Evolutionary conservation across 2,797 vertebrate genomes (phyloP), one percentile per base, ranked within the genome.

Genomic region (Aselliscus stoliczkanus): DNA sequence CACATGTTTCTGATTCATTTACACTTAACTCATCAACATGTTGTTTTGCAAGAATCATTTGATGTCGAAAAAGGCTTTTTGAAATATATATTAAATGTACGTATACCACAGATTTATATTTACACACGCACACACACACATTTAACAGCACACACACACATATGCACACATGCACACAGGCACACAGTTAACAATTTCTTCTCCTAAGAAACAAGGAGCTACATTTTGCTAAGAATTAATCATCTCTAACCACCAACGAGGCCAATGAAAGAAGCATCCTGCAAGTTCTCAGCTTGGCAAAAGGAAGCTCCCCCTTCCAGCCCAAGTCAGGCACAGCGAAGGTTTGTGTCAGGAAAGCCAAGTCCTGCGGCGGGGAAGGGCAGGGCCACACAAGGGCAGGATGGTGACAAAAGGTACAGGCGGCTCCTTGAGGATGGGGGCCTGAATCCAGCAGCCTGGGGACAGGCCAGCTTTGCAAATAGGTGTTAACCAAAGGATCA

Each of bases 1-100:
- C 97, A 97, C 96, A 96, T 97, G 97, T 95, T 96, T 94, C 90
- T 96, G 91, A 97, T 96, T 97, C 96, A 97, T 96, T 97, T 96
- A 97, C 97, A 95, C 97, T 97, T 96, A 96, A 97, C 96, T 98
- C 95, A 95, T 97, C 97, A 97, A 85, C 97, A 72, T 93, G 86
- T 79, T 96, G 92, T 95, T 97, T 93, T 92, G 93, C 84, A 96
- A 93, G 93, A 97, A 76, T 75, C 95, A 97, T 95, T 94, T 96
- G 95, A 95, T 96, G 97, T 93, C 86, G 29, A 83, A 79, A 62
- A 62, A 52, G 72, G 76, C 47, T 80, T 84, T 97, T 34, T 79
- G 95, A 97, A 97, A 88, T 88, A 90, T 67, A 90, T 65, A 42
- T 95, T 93, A 91, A 90, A 76, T 62, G 50, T 73, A 82, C 18